Evolutionary conservation across 1,140 invertebrate species (phyloP).

Genomic region (Listronotus bonariensis): DNA sequence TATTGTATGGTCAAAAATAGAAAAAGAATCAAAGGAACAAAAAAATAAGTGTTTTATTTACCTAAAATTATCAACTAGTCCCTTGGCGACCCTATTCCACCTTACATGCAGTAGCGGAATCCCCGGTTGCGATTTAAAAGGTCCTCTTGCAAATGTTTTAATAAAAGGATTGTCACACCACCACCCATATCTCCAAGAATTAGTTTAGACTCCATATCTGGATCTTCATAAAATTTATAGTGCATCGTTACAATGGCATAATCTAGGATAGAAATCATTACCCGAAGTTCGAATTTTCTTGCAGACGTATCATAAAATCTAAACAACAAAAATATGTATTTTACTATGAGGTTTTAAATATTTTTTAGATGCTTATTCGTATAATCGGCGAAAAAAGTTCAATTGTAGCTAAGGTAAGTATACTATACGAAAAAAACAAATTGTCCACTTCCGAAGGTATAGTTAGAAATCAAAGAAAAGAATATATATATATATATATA

Average conservation of each 20-base stretch:
- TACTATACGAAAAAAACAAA: no score
- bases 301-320: constrained; percentile 74
- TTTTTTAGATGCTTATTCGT: no score
- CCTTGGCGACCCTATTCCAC: constrained; percentile 61
- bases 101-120: constrained; percentile 61
- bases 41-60: not conserved
- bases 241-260: constrained; percentile 63
- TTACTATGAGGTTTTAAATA: not conserved
- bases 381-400: no score
- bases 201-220: constrained; percentile 63
- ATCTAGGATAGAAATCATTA: constrained; percentile 63
- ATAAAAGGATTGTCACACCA: constrained; percentile 67
- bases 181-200: constrained; percentile 71
- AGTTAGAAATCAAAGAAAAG: not conserved
- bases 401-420: no score
- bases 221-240: constrained; percentile 65
- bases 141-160: constrained; percentile 61
- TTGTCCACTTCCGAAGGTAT: no score
- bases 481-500: not conserved
- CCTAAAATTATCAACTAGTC: constrained; percentile 40
- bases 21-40: no score
- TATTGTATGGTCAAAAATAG: no score
- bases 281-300: constrained; percentile 68
- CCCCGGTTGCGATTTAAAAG: constrained; percentile 67
- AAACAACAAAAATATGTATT: no score